Conservation (phyloP, 1,140 invertebrate species). For the Musca vetustissima region DNA sequence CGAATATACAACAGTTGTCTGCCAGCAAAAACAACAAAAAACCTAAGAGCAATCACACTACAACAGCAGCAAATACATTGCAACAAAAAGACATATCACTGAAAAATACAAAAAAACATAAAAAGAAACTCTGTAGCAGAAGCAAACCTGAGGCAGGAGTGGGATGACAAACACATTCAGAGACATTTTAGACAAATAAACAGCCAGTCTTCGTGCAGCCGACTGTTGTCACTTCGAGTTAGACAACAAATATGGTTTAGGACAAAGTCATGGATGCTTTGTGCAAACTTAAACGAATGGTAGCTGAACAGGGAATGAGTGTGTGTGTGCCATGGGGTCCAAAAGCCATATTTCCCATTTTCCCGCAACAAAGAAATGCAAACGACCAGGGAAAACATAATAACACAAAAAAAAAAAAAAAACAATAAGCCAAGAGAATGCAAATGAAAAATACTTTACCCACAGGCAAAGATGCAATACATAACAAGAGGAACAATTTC, state of each 20-base stretch:
- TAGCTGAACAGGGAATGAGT: no score
- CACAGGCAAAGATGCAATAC: neutral
- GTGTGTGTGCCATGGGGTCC: no score
- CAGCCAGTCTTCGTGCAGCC: conserved; percentile 8
- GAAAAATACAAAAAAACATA: no score
- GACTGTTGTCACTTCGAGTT: conserved; percentile 17
- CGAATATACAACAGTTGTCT: conserved; percentile 20
- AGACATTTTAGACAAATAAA: conserved; percentile 10
- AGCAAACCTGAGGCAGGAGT: no score
- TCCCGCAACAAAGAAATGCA: no score
- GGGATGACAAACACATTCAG: no score
- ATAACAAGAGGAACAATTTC: neutral
- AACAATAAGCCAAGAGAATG: conserved; percentile 1
- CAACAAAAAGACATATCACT: no score
- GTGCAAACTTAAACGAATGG: no score
- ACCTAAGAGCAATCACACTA: conserved; percentile 6
- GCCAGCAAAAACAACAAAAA: neutral
- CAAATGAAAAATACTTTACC: conserved; percentile 12
- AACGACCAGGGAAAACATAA: neutral
- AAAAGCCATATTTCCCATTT: no score
- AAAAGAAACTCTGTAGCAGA: no score
- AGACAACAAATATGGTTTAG: conserved; percentile 16
- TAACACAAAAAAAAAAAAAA: no score
- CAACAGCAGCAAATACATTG: neutral
- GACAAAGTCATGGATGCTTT: conserved; percentile 1